Evolutionary conservation across 2,888 invertebrate species (phyloP), one percentile per base, ranked within the genome.

Genomic region (Sussaba pulchella): DNA sequence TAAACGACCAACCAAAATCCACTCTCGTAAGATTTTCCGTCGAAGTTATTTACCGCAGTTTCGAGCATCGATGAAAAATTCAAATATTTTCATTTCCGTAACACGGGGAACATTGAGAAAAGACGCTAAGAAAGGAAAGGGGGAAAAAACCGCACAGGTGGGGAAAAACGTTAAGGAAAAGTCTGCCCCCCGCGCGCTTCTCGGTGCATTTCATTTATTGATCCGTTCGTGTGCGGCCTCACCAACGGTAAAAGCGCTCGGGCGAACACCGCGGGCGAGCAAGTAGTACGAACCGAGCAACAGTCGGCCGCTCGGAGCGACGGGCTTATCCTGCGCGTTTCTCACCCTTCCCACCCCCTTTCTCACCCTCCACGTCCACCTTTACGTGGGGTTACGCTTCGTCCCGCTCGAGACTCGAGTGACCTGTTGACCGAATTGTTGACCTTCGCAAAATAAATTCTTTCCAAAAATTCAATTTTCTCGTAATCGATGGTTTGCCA

Each of bases 381-480:
- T 57, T 14, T 31, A 6, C 26, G 31, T 31, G 2, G n/a, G n/a
- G 14, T 31, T 14, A 8, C 31, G 31, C 26, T 57, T 17, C 31
- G 36, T 31, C 26, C 57, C 8, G 17, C 57, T 57, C 57, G 31
- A 36, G 31, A 17, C 57, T 17, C 17, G 21, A 61, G 39, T 61
- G 61, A 61, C 61, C 61, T 61, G 61, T 61, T 61, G 61, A 61
- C 61, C 61, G 61, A 61, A 36, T 41, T 31, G 61, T 21, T 61
- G 61, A 61, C 61, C 61, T 61, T 61, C 31, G 21, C 2, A 61
- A 19, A n/a, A n/a, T n/a, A n/a, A n/a, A n/a, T n/a, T n/a, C n/a
- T n/a, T n/a, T n/a, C n/a, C 39, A 10, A 61, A 61, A 39, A 41
- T 21, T 19, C 0, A 17, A 8, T 17, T 52, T n/a, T 45, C n/a